These are phyloP conservation scores for Dysmachus trigonus DNA, from an alignment of 2,888 invertebrate species.

Conservation along the genomic window DNA sequence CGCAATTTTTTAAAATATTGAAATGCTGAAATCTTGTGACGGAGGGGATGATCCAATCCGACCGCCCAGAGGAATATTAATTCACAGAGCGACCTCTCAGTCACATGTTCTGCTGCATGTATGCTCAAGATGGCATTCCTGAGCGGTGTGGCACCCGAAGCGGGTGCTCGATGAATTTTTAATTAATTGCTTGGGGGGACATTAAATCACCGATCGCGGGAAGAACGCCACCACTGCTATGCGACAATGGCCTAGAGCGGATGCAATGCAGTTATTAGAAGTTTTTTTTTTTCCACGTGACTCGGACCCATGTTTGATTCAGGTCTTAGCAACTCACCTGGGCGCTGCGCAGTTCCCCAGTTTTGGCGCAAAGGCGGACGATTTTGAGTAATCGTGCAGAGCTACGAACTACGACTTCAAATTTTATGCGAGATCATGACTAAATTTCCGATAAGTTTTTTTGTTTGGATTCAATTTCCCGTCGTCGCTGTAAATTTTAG, in stretches of 20 bases:
- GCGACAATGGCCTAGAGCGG: neutral
- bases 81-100: neutral
- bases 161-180: neutral
- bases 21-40: neutral
- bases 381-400: neutral
- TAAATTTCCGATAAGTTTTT: conserved; percentile 17
- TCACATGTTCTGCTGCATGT: conserved; percentile 11
- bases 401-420: neutral
- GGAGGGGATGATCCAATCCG: neutral
- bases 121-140: neutral
- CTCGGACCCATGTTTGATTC: neutral
- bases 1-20: neutral
- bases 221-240: neutral
- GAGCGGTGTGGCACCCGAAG: neutral
- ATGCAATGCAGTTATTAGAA: neutral
- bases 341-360: neutral
- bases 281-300: neutral
- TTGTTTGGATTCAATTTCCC: conserved; percentile 18
- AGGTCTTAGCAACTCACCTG: neutral
- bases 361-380: neutral
- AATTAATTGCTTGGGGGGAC: neutral
- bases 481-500: conserved; percentile 13
- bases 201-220: neutral
- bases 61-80: neutral
- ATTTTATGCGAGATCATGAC: conserved; percentile 18